Conservation (phyloP, 2,113 vertebrate genomes). For the Myocastor coypus region DNA sequence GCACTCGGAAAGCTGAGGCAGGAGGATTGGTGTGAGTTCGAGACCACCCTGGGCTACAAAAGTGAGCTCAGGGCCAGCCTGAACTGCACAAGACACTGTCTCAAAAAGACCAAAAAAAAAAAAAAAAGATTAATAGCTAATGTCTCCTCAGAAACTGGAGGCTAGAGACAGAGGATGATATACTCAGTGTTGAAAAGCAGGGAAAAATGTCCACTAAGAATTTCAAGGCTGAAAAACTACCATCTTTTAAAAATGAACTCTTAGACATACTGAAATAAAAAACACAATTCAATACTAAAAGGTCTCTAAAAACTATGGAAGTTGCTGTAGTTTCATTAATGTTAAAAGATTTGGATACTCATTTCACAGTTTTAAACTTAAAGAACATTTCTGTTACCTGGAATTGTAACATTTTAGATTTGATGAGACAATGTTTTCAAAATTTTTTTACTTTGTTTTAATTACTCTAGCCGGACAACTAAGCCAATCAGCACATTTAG, state of each 20-base stretch:
- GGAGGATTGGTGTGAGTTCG: no score
- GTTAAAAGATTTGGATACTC: not conserved
- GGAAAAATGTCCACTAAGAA: not conserved
- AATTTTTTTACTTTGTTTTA: not conserved
- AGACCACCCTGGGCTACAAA: no score
- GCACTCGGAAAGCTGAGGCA: no score
- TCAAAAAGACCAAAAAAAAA: no score
- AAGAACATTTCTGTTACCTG: not conserved
- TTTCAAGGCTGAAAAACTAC: not conserved
- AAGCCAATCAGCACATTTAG: constrained; percentile 96
- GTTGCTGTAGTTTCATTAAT: not conserved
- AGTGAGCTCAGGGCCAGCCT: no score
- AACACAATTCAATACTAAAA: not conserved
- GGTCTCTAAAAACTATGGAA: not conserved
- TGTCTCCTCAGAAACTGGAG: not conserved
- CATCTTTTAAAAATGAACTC: constrained; percentile 4
- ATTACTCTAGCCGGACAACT: constrained; percentile 93
- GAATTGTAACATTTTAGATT: not conserved
- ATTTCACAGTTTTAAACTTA: constrained; percentile 33
- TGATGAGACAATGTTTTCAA: not conserved
- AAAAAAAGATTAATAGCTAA: not conserved
- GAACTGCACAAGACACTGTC: no score
- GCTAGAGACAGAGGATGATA: not conserved
- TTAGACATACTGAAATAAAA: not conserved
- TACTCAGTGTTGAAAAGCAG: not conserved